Evolutionary conservation across 2,888 invertebrate genomes (phyloP), one percentile per base, ranked within the genome.

Genomic region (Sepioteuthis lessoniana): DNA sequence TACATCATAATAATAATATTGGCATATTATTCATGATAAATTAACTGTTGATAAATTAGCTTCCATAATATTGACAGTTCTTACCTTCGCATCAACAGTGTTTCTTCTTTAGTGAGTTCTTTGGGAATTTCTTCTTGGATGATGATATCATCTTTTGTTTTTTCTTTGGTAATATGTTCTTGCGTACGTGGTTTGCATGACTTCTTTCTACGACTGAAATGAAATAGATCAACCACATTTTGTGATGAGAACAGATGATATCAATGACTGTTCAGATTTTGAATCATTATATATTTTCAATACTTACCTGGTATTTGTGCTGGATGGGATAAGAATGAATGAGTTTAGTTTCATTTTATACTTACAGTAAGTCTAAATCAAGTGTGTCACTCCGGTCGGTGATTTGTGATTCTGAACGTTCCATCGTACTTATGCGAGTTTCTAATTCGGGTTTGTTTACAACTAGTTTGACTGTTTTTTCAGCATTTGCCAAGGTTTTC

Each of bases 51-150:
- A 10, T 46, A 46, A 5, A 46, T 5, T 8, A 46, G 10, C 46
- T 10, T 46, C 46, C 46, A 8, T 46, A 46, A 46, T 37, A 38
- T 31, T 37, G n/a, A 31, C 38, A 35, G 25, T 8, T 47, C 94
- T 46, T 94, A 96, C 96, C 96, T 96, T 94, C 97, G 97, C 96
- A 97, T 96, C 13, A 97, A 96, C 8, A 97, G 94, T 1, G 97
- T 94, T 92, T 97, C 97, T 5, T 96, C 96, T 90, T 97, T 97
- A 93, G 96, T 96, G 35, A 95, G 8, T 10, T 76, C 76, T n/a
- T 16, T 76, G 10, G n/a, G 13, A 16, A 76, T 16, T 0, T 76
- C 76, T 13, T 94, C 93, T 25, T 95, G 95, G 21, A 50, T 50
- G 16, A 2, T 3, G 3, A 50, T 50, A 19, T 50, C 50, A 31